Percentiles rank a stretch among this genome's conserved stretches.
Evolutionary conservation across 2,113 vertebrate genomes (phyloP).

Genomic region (Myrmecobius fasciatus): DNA sequence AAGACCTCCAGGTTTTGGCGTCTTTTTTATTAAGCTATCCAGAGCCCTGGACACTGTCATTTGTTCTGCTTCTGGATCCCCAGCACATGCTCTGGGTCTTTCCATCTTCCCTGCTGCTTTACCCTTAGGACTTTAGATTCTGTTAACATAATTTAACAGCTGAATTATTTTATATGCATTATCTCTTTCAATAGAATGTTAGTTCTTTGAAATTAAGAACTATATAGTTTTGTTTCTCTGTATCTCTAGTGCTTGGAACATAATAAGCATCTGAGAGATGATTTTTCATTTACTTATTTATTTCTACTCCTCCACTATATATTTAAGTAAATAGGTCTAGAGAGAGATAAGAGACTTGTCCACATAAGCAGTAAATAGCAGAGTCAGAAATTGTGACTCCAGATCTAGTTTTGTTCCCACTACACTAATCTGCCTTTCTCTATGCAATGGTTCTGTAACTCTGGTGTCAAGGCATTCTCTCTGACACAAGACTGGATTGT

Average conservation of each 20-base stretch:
- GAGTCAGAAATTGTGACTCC: too few species aligned
- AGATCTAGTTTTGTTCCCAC: too few species aligned
- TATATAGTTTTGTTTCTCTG: background rate
- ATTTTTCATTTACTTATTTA: too few species aligned
- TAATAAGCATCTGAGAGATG: too few species aligned
- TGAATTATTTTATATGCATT: background rate
- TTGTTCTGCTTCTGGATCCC: background rate
- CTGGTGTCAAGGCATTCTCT: background rate
- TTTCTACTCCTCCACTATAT: too few species aligned
- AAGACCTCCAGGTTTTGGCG: background rate
- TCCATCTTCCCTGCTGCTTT: background rate
- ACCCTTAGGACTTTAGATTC: background rate
- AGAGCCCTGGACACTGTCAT: background rate
- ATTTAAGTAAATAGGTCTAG: too few species aligned
- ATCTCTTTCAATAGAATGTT: background rate
- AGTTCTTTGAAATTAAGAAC: background rate
- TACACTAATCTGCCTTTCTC: background rate
- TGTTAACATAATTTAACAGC: background rate
- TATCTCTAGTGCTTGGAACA: background rate
- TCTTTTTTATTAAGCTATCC: background rate
- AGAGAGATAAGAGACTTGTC: too few species aligned
- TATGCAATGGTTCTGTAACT: background rate
- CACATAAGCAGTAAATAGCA: too few species aligned
- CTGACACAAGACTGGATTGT: background rate
- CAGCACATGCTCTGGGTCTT: background rate